A percentile compares a stretch with the other conserved stretches of the same genome.
These are phyloP conservation scores for Lasioglossum calceatum DNA, from an alignment of 2,888 invertebrate genomes.

Conservation along the genomic window DNA sequence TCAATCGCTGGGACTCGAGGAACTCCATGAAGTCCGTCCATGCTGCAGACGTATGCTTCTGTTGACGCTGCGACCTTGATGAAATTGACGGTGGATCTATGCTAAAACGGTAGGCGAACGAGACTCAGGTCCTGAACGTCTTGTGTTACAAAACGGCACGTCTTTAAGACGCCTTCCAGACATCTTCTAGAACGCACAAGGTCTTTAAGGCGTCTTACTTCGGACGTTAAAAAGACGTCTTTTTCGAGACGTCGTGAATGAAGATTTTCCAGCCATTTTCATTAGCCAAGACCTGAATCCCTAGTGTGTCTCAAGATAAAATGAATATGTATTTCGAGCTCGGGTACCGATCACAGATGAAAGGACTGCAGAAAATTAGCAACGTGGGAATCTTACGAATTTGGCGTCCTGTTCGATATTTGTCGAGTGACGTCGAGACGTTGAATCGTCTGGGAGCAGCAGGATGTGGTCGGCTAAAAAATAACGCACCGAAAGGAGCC, in stretches of 20 bases:
- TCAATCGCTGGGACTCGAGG: constrained; percentile 30
- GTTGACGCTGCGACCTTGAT: neutral
- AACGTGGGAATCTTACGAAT: neutral
- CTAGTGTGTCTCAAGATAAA: neutral
- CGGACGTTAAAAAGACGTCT: no score
- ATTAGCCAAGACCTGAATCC: neutral
- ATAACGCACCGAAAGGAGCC: constrained; percentile 21
- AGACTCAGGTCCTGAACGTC: no score
- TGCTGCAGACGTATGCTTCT: neutral
- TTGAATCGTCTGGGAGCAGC: neutral
- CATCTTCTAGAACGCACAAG: no score
- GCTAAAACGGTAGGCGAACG: no score
- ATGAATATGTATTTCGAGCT: neutral
- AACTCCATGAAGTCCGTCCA: neutral
- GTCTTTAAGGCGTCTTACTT: no score
- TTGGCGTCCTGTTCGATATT: neutral
- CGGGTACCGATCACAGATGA: neutral
- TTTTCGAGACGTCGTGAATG: no score
- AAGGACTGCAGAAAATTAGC: neutral
- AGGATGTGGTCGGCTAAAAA: constrained; percentile 13
- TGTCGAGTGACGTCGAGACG: neutral
- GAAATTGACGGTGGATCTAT: neutral
- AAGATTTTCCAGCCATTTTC: no score
- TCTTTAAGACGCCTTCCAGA: no score
- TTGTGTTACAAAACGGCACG: no score